Conservation (phyloP, 2,113 vertebrate species). For the Caracal caracal region DNA sequence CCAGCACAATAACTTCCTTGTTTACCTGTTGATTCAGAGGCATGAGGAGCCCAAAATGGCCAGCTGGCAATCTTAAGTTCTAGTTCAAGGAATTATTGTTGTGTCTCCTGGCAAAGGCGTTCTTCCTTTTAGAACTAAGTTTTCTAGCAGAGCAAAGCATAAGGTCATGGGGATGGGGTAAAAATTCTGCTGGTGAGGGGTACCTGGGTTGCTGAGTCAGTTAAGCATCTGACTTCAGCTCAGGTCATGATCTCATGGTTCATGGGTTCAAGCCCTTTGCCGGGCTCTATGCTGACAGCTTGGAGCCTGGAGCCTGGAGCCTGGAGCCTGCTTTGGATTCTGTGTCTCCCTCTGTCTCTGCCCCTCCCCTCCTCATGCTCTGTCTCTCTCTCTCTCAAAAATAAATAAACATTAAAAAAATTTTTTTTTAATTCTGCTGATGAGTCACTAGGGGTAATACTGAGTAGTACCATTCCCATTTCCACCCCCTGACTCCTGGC, state of each 20-base stretch:
- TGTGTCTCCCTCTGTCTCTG: no score
- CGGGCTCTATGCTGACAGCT: no score
- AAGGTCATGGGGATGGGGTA: background rate
- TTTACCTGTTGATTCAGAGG: background rate
- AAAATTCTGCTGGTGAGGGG: background rate
- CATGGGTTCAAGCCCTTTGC: no score
- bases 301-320: no score
- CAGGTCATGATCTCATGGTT: no score
- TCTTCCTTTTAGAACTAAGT: background rate
- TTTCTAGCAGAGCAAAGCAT: background rate
- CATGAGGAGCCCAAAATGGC: background rate
- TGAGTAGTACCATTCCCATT: background rate
- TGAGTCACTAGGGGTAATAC: background rate
- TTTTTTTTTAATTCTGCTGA: background rate
- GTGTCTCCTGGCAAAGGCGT: background rate
- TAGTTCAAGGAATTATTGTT: background rate
- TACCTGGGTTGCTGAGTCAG: no score
- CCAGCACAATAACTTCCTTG: background rate
- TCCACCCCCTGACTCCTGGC: background rate
- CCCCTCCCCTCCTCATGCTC: no score
- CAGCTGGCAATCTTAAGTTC: background rate
- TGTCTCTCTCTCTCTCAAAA: no score
- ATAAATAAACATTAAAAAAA: no score
- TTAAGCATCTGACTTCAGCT: no score
- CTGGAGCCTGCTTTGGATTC: no score